A percentile compares a stretch with the other conserved stretches of the same genome.
Evolutionary conservation across 2,797 vertebrate genomes (phyloP).

Genomic region (Esox lucius): DNA sequence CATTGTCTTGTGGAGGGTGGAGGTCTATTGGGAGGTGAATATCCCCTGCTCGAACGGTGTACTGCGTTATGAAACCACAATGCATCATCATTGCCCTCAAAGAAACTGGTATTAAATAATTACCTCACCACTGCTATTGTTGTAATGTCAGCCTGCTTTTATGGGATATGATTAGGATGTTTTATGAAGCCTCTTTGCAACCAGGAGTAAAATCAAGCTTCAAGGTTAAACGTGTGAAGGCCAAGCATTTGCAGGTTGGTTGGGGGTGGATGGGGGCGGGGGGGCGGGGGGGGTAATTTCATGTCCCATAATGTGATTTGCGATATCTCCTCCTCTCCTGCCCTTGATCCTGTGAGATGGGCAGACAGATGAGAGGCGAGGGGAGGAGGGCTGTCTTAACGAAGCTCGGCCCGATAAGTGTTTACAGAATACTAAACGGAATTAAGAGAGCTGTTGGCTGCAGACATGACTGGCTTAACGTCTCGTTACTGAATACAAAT

Average conservation of each 20-base stretch:
- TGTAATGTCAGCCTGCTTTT: conserved; percentile 56
- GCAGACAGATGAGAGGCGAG: conserved; percentile 53
- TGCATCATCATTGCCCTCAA: conserved; percentile 59
- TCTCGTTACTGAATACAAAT: conserved; percentile 61
- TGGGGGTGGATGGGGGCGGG: conserved; percentile 29
- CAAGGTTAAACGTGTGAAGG: conserved; percentile 61
- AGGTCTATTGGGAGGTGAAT: conserved; percentile 66
- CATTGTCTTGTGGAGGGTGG: conserved; percentile 70
- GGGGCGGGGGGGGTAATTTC: conserved; percentile 66
- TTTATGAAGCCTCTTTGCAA: conserved; percentile 44
- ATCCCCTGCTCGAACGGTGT: conserved; percentile 63
- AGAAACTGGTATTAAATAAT: conserved; percentile 67
- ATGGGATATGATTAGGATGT: conserved; percentile 28
- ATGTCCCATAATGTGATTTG: conserved; percentile 74
- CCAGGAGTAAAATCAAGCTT: conserved; percentile 33
- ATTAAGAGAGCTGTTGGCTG: conserved; percentile 44
- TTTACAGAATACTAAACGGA: conserved; percentile 61
- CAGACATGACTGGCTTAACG: conserved; percentile 24
- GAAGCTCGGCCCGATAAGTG: conserved; percentile 52
- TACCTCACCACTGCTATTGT: conserved; percentile 61
- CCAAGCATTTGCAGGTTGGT: conserved; percentile 65
- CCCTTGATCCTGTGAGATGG: conserved; percentile 62
- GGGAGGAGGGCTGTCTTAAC: conserved; percentile 39
- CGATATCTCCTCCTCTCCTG: conserved; percentile 58
- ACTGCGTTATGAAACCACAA: conserved; percentile 69